Conservation (phyloP, 2,888 invertebrate genomes). For the Muscina levida region DNA sequence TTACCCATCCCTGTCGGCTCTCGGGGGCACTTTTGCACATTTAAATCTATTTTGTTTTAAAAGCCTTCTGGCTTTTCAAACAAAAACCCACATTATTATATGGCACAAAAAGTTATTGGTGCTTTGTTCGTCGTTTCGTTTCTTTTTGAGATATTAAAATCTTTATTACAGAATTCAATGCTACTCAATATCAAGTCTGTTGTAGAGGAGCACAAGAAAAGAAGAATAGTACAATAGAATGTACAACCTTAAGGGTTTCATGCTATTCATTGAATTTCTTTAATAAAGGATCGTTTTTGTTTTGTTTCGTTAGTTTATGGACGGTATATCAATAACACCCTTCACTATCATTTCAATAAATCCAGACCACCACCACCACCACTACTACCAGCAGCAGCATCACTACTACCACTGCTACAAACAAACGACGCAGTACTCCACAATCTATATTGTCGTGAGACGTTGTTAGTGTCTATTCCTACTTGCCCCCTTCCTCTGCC, state of each 20-base stretch:
- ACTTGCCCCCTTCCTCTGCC: too few relatives aligned
- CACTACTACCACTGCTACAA: constrained; percentile 1
- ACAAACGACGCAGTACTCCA: background rate
- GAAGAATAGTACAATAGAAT: constrained; percentile 9
- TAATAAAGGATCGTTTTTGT: constrained; percentile 12
- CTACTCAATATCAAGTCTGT: constrained; percentile 33
- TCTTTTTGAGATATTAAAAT: constrained; percentile 22
- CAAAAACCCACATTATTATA: background rate
- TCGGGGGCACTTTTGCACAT: background rate
- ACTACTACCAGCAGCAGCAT: background rate
- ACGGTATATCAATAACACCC: constrained; percentile 40
- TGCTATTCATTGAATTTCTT: constrained; percentile 30
- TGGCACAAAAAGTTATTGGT: background rate
- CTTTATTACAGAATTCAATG: constrained; percentile 21
- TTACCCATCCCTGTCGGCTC: too few relatives aligned
- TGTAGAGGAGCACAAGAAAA: background rate
- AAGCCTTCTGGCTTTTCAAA: constrained; percentile 15
- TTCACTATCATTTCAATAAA: constrained; percentile 38
- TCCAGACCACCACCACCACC: constrained; percentile 1
- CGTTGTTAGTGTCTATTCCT: too few relatives aligned
- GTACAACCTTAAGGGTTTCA: constrained; percentile 33
- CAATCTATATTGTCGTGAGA: too few relatives aligned
- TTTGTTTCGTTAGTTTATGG: constrained; percentile 32
- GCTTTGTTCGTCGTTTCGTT: background rate
- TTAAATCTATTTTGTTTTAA: background rate